These are phyloP conservation scores for Pygmarrhopalites habei DNA, from an alignment of 1,140 invertebrate genomes.

Conservation along the genomic window DNA sequence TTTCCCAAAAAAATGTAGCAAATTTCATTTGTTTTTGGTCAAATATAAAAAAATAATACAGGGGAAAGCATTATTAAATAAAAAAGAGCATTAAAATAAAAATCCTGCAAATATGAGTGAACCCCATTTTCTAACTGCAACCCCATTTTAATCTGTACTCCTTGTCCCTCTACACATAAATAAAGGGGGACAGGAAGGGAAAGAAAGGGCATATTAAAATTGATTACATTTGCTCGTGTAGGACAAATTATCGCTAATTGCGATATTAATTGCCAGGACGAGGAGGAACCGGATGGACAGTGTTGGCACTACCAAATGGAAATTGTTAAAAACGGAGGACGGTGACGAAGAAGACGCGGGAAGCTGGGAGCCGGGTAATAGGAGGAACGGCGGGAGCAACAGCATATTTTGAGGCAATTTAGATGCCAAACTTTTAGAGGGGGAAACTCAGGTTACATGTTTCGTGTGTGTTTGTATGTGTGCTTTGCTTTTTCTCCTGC, in stretches of 20 bases:
- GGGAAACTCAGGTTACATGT: not conserved
- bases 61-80: too few species aligned
- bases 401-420: slow-evolving; percentile 12
- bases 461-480: not conserved
- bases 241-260: slow-evolving; percentile 24
- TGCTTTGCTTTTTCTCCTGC: too few species aligned
- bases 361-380: too few species aligned
- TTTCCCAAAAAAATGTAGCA: too few species aligned
- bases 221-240: slow-evolving; percentile 17
- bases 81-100: too few species aligned
- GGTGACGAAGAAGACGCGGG: too few species aligned
- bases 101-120: too few species aligned
- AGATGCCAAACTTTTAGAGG: slow-evolving; percentile 5
- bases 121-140: not conserved
- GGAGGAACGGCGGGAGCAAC: not conserved
- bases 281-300: not conserved
- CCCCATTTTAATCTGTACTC: too few species aligned
- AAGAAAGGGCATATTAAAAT: too few species aligned
- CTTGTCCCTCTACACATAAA: not conserved
- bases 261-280: slow-evolving; percentile 2
- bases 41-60: not conserved
- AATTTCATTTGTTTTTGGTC: too few species aligned
- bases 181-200: not conserved
- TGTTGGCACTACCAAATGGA: not conserved
- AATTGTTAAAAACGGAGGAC: too few species aligned